Evolutionary conservation across 1,140 invertebrate species (phyloP).

Genomic region (Penaeus vannamei): DNA sequence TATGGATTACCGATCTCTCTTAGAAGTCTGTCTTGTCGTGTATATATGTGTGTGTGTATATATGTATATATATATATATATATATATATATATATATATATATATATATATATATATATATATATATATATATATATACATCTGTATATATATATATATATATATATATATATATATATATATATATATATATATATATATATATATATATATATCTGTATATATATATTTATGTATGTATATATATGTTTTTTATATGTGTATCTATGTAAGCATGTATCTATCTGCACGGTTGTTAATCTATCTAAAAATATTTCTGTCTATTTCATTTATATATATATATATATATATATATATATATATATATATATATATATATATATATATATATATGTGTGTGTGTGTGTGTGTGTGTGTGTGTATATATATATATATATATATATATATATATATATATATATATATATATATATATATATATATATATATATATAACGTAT

Average conservation of each 20-base stretch:
- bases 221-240: background rate
- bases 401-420: background rate
- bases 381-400: slow-evolving; percentile 5
- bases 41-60: background rate
- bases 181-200: background rate
- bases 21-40: too few species aligned
- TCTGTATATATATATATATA: background rate
- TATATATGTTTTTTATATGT: slow-evolving; percentile 9
- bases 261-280: background rate
- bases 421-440: background rate
- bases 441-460: background rate
- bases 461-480: background rate
- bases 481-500: background rate
- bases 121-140: background rate
- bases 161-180: background rate
- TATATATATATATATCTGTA: slow-evolving; percentile 6
- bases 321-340: background rate
- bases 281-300: background rate
- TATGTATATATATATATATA: background rate
- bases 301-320: slow-evolving; percentile 4
- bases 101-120: slow-evolving; percentile 11
- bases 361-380: slow-evolving; percentile 17
- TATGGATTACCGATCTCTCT: too few species aligned
- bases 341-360: background rate
- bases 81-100: background rate